phyloP scores from a whole-genome alignment of 2,888 invertebrate species.

The Euclidia mi region DNA sequence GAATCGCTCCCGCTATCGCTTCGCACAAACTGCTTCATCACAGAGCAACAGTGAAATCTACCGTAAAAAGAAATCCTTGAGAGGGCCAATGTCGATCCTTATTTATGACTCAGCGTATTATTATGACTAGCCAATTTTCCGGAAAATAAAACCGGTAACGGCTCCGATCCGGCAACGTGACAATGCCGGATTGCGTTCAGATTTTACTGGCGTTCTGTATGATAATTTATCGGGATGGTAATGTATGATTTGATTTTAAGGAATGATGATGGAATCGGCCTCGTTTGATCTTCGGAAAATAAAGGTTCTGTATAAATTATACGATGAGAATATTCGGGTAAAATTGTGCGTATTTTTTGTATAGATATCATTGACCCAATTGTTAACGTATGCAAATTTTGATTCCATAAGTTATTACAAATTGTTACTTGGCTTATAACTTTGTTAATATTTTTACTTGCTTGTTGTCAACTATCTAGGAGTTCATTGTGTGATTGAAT shows the following conservation, averaged over 20 bases:
- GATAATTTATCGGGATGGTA: slow-evolving; percentile 67
- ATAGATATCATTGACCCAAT: too few relatives aligned
- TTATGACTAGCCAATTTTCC: slow-evolving; percentile 89
- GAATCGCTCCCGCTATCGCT: slow-evolving; percentile 42
- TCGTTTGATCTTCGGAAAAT: slow-evolving; percentile 4
- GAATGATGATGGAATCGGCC: slow-evolving; percentile 26
- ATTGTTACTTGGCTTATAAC: too few relatives aligned
- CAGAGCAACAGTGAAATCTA: slow-evolving; percentile 81
- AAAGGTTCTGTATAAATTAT: too few relatives aligned
- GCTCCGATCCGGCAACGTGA: slow-evolving; percentile 70
- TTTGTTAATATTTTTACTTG: too few relatives aligned
- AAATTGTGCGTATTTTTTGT: too few relatives aligned
- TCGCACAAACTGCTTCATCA: slow-evolving; percentile 30
- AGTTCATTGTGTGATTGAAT: too few relatives aligned
- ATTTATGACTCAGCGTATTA: slow-evolving; percentile 88
- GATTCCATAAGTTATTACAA: too few relatives aligned
- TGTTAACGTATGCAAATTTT: too few relatives aligned
- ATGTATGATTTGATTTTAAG: slow-evolving; percentile 58
- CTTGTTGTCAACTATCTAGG: too few relatives aligned
- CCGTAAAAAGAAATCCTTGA: slow-evolving; percentile 86
- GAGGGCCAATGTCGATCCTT: slow-evolving; percentile 86
- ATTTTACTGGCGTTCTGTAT: slow-evolving; percentile 78
- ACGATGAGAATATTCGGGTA: too few relatives aligned
- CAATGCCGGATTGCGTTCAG: slow-evolving; percentile 72
- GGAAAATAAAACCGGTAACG: slow-evolving; percentile 84